Evolutionary conservation across 2,888 invertebrate species (phyloP), one percentile per base, ranked within the genome.

Genomic region (Xanthorhoe designata): DNA sequence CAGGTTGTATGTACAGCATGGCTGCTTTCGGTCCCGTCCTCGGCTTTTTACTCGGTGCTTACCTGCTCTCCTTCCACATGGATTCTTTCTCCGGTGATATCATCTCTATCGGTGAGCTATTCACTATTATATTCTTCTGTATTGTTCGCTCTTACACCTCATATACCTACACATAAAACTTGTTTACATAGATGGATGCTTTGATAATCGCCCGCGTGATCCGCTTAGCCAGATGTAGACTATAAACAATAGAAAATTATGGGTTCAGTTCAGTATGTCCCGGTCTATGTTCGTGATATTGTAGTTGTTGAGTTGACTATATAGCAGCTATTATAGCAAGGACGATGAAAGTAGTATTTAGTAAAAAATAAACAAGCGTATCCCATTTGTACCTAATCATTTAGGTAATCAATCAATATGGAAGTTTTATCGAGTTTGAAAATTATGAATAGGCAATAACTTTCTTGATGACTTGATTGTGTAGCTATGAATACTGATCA

Each of bases 1-100:
- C 87, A 97, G 98, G 98, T 60, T 98, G 97, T 87, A 98, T 98
- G 96, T 98, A 98, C 94, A 98, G 98, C 84, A 98, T 98, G 97
- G 98, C 98, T 54, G 98, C 98, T 0, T 97, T 99, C 86, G 98
- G 98, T 35, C 98, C 98, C n/a, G 98, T 98, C 5, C 94, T 98
- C 57, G 98, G 98, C 56, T 98, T 98, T 85, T 94, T 98, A 53
- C 95, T 98, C 35, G 98, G 98, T 70, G 98, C 98, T 29, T 98
- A 98, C 88, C 94, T 98, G 74, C 94, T 98, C 29, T 97, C 97
- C 47, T 98, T 97, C 87, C 98, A 98, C 86, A 98, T 98, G 96
- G 98, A 98, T 84, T 96, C 97, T 0, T 96, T 98, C 75, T 96
- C 97, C 9, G 95, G 95, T 67, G 94, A 94, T 74, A 95, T 95